Percentiles rank a stretch among this genome's conserved stretches.
Conservation (phyloP, 2,888 invertebrate genomes). For the Nomada ferruginata region DNA sequence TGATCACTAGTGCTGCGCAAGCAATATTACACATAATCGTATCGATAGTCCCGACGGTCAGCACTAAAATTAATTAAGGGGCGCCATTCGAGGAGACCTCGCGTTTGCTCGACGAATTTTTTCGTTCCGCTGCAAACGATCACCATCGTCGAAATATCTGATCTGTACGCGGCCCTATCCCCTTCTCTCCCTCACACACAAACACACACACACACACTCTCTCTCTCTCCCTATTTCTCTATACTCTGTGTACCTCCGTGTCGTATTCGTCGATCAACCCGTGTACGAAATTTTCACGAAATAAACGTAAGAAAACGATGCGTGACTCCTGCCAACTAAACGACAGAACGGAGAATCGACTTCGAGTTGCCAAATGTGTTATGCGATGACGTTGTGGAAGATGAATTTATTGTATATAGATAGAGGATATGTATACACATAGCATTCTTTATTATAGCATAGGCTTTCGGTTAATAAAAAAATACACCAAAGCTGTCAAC, state of each 20-base stretch:
- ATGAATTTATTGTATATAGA: constrained; percentile 79
- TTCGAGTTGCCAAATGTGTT: constrained; percentile 70
- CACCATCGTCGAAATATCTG: constrained; percentile 2
- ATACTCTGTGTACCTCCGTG: constrained; percentile 18
- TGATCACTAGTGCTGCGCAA: constrained; percentile 63
- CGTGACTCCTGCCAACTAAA: constrained; percentile 78
- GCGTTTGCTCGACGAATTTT: constrained; percentile 2
- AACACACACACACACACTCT: neutral
- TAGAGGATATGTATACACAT: constrained; percentile 74
- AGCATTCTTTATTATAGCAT: constrained; percentile 77
- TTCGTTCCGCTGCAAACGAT: constrained; percentile 2
- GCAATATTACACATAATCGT: constrained; percentile 73
- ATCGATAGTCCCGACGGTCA: constrained; percentile 70
- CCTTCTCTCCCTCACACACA: constrained; percentile 1
- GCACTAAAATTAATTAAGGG: constrained; percentile 62
- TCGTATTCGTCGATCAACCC: constrained; percentile 24
- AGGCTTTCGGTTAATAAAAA: constrained; percentile 80
- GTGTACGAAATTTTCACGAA: constrained; percentile 23
- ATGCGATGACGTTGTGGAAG: constrained; percentile 65
- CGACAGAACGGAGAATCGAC: constrained; percentile 59
- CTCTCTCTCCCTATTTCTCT: neutral
- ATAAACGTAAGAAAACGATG: constrained; percentile 59
- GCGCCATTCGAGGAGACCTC: constrained; percentile 29
- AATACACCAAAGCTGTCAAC: constrained; percentile 66
- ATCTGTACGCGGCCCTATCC: constrained; percentile 5